A percentile compares a stretch with the other conserved stretches of the same genome.
phyloP scores from a whole-genome alignment of 2,888 invertebrate species.

The Oxytorus armatus region DNA sequence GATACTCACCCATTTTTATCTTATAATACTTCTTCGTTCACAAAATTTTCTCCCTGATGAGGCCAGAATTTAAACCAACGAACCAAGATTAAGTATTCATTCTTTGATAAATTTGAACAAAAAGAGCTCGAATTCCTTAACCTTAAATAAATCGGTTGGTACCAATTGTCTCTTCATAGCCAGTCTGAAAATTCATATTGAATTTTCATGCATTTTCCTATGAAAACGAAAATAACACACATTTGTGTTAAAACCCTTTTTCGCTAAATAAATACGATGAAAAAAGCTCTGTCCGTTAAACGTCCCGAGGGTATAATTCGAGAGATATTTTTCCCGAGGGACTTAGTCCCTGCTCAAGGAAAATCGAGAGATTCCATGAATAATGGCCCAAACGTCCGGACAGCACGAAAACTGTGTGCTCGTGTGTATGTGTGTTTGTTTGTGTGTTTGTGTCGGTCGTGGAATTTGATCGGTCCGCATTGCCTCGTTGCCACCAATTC shows the following conservation, averaged over 20 bases:
- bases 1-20: no score
- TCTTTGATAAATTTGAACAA: no score
- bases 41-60: no score
- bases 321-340: slow-evolving; percentile 49
- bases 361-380: slow-evolving; percentile 67
- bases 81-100: no score
- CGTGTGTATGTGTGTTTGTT: slow-evolving; percentile 4
- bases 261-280: slow-evolving; percentile 35
- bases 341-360: slow-evolving; percentile 17
- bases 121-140: no score
- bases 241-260: not conserved
- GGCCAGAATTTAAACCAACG: no score
- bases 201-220: not conserved
- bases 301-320: slow-evolving; percentile 44
- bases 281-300: slow-evolving; percentile 11
- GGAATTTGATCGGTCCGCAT: slow-evolving; percentile 69
- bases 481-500: slow-evolving; percentile 20
- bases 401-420: slow-evolving; percentile 22
- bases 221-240: not conserved
- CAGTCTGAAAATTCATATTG: no score
- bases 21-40: no score
- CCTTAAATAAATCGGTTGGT: no score
- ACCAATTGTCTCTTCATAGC: no score
- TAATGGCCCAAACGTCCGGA: slow-evolving; percentile 58
- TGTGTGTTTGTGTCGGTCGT: slow-evolving; percentile 41